Evolutionary conservation across 1,140 invertebrate genomes (phyloP), one percentile per base, ranked within the genome.

Genomic region (Drosophila tsacasi): DNA sequence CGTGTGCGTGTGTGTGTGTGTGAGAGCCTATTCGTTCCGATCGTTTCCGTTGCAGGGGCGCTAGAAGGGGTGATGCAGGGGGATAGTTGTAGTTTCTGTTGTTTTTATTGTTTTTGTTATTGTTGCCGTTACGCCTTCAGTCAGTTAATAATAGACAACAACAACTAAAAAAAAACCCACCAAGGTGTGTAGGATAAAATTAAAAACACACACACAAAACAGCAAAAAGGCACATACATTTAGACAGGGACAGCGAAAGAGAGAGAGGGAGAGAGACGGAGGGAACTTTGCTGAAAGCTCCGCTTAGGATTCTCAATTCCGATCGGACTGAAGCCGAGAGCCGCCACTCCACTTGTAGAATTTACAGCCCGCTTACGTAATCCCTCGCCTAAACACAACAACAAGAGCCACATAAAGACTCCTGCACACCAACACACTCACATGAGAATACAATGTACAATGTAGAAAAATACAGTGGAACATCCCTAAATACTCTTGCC

Each of bases 331-430:
- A 44, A 83, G 62, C 74, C 83, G 73, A 68, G 77, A 58, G 64
- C 44, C 50, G 64, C 40, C 60, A 65, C 49, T 73, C 63, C 82
- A 77, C 74, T 83, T 87, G 80, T 87, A 87, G 84, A 89, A 87
- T 81, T 87, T 87, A 84, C 84, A 87, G 81, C 73, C 25, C 83
- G 84, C 81, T 87, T 87, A 87, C 84, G 84, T 87, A 87, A 87
- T 89, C 73, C 73, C 76, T 68, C 27, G 47, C 62, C 67, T 46
- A 21, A 52, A 42, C 52, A 40, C 49, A 52, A 32, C 27, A 79
- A 79, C 66, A 76, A 54, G 44, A 50, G 23, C 13, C 83, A 77
- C 61, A 62, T 66, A 61, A 64, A 66, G 81, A 68, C 84, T 87
- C 83, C 83, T 87, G 72, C 67, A 49, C 79, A 54, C 58, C 61